A percentile compares a stretch with the other conserved stretches of the same genome.
Conservation (phyloP, 2,113 vertebrate species). For the Neolamprologus ventralis region DNA sequence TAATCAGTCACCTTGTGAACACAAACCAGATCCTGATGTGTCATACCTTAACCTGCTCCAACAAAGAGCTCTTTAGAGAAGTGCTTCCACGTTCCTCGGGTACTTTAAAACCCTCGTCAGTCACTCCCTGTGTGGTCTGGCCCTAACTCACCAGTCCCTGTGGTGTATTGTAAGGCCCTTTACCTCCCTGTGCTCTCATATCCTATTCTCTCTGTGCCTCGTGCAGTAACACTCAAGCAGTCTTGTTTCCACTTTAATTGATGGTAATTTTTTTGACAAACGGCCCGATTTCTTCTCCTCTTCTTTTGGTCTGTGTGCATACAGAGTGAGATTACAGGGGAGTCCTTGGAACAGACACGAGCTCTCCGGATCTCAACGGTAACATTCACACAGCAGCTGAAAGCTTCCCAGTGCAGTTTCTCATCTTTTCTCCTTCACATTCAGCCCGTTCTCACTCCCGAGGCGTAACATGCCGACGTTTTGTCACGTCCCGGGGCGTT, state of each 20-base stretch:
- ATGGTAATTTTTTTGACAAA: neutral
- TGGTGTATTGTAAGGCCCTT: neutral
- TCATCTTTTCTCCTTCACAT: neutral
- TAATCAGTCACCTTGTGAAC: constrained; percentile 6
- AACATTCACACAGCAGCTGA: neutral
- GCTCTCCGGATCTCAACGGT: neutral
- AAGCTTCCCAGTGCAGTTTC: neutral
- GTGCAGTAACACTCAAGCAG: neutral
- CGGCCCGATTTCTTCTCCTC: neutral
- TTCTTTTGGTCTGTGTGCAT: neutral
- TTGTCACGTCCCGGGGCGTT: too few species aligned
- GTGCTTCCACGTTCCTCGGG: neutral
- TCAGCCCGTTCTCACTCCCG: too few species aligned
- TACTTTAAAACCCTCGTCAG: constrained; percentile 9
- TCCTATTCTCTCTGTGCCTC: neutral
- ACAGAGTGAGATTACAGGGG: neutral
- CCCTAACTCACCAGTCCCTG: neutral
- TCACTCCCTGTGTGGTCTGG: constrained; percentile 7
- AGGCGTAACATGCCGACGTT: too few species aligned
- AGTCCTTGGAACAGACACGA: neutral
- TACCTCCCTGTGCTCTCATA: neutral
- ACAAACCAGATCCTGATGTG: neutral
- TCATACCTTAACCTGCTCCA: neutral
- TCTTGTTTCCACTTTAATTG: neutral
- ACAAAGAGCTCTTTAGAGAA: neutral